These are phyloP conservation scores for Hydrolagus affinis DNA, from an alignment of 2,113 vertebrate species.

Conservation along the genomic window DNA sequence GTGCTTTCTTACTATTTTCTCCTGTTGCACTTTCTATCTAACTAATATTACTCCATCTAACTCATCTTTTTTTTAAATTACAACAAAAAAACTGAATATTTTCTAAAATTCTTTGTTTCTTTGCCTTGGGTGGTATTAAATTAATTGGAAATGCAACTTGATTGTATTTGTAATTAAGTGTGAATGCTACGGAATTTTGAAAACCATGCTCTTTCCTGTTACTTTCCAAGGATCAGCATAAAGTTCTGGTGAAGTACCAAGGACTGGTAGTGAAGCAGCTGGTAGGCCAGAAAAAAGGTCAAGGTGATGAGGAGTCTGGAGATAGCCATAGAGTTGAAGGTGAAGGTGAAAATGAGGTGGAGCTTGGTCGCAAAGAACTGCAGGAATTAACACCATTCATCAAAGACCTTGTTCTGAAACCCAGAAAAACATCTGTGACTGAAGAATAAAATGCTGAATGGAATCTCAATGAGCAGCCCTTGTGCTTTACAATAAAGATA, in stretches of 20 bases:
- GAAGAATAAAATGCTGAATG: constrained; percentile 62
- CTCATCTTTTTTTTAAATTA: too few relatives aligned
- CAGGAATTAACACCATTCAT: constrained; percentile 60
- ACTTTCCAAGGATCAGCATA: constrained; percentile 72
- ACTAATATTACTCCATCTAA: too few relatives aligned
- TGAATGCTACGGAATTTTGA: too few relatives aligned
- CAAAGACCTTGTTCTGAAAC: constrained; percentile 76
- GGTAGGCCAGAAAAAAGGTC: constrained; percentile 68
- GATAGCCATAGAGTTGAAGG: constrained; percentile 42
- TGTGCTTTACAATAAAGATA: neutral
- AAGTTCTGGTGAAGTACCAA: constrained; percentile 73
- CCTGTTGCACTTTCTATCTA: too few relatives aligned
- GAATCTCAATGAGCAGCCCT: neutral
- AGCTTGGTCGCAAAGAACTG: constrained; percentile 62
- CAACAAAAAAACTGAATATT: too few relatives aligned
- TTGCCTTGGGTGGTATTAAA: too few relatives aligned
- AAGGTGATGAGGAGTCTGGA: constrained; percentile 44
- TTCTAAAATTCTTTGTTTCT: too few relatives aligned
- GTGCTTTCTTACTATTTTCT: too few relatives aligned
- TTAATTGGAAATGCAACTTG: too few relatives aligned
- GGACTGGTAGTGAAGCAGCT: constrained; percentile 85
- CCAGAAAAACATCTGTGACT: constrained; percentile 65
- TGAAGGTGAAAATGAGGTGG: constrained; percentile 50
- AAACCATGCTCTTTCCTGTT: too few relatives aligned
- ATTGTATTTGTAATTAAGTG: too few relatives aligned